Percentiles rank a stretch among this genome's conserved stretches.
Evolutionary conservation across 1,140 invertebrate species (phyloP).

Genomic region (roundworm (Caenorhabditis elegans)): DNA sequence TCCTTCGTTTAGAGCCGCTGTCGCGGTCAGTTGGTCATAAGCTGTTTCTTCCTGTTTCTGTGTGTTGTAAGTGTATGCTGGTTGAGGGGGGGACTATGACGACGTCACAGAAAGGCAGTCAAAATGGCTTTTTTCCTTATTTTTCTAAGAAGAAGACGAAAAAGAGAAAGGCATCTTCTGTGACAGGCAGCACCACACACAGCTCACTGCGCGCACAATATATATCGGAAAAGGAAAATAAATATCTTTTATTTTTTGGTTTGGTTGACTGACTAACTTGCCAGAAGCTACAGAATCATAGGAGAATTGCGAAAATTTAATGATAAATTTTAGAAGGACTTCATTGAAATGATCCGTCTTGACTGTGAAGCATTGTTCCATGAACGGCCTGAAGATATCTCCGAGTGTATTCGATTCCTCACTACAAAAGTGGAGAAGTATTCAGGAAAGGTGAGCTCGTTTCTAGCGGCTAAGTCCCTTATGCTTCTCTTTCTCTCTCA

Average conservation of each 20-base stretch:
- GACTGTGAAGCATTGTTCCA: conserved; percentile 36
- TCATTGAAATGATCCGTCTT: conserved; percentile 8
- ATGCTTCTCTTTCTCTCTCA: too few relatives aligned
- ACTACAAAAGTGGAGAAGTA: conserved; percentile 33
- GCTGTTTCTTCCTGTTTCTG: conserved; percentile 27
- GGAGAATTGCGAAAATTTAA: not conserved
- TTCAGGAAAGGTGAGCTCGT: not conserved
- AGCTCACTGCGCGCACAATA: conserved; percentile 5
- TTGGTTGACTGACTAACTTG: not conserved
- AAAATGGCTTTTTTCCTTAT: not conserved
- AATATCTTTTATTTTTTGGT: not conserved
- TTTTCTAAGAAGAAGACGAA: not conserved
- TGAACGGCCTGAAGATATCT: conserved; percentile 18
- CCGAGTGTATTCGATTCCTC: conserved; percentile 27
- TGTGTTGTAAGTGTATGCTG: not conserved
- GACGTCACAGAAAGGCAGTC: not conserved
- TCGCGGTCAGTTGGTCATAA: conserved; percentile 3
- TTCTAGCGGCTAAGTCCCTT: too few relatives aligned
- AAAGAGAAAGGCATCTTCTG: not conserved
- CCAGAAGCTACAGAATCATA: not conserved
- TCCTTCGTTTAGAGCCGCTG: not conserved
- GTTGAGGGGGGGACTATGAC: not conserved
- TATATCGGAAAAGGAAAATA: not conserved
- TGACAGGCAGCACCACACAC: not conserved
- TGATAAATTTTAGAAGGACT: conserved; percentile 32